These are phyloP conservation scores for Drosophila kanapiae DNA, from an alignment of 1,140 invertebrate species.

Conservation along the genomic window DNA sequence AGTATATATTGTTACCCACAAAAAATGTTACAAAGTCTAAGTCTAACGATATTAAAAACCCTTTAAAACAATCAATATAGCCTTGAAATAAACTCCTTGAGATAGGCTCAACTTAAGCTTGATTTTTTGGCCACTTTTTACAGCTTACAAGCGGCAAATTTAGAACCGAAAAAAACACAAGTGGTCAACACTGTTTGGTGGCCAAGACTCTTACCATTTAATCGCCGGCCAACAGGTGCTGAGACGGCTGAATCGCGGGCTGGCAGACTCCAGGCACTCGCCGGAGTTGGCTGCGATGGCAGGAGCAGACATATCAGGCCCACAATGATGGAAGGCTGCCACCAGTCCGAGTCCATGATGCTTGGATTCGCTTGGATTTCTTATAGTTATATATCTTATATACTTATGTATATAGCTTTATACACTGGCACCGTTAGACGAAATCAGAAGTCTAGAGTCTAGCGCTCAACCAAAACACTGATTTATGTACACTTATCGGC, in stretches of 20 bases:
- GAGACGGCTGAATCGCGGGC: slow-evolving; percentile 17
- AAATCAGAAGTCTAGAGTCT: slow-evolving; percentile 50
- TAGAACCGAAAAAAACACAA: not conserved
- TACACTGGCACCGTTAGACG: slow-evolving; percentile 52
- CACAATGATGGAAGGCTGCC: slow-evolving; percentile 50
- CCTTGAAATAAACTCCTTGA: not conserved
- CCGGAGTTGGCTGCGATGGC: slow-evolving; percentile 29
- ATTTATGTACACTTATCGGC: slow-evolving; percentile 71
- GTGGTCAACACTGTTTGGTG: not conserved
- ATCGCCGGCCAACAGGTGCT: slow-evolving; percentile 50
- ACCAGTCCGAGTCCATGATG: slow-evolving; percentile 62
- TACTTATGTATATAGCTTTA: not conserved
- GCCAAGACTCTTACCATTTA: slow-evolving; percentile 69
- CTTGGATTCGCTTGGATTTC: not conserved
- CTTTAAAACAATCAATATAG: too few relatives aligned
- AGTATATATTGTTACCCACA: too few relatives aligned
- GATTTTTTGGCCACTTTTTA: not conserved
- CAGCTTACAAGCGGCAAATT: not conserved
- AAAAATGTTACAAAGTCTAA: too few relatives aligned
- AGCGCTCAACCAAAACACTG: slow-evolving; percentile 14
- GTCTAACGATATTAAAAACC: too few relatives aligned
- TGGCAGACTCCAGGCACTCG: slow-evolving; percentile 66
- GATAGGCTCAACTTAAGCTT: too few relatives aligned
- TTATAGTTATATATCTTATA: slow-evolving; percentile 8
- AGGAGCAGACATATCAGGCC: slow-evolving; percentile 54